Evolutionary conservation across 2,888 invertebrate genomes (phyloP), one percentile per base, ranked within the genome.

Genomic region (Falcaria lacertinaria): DNA sequence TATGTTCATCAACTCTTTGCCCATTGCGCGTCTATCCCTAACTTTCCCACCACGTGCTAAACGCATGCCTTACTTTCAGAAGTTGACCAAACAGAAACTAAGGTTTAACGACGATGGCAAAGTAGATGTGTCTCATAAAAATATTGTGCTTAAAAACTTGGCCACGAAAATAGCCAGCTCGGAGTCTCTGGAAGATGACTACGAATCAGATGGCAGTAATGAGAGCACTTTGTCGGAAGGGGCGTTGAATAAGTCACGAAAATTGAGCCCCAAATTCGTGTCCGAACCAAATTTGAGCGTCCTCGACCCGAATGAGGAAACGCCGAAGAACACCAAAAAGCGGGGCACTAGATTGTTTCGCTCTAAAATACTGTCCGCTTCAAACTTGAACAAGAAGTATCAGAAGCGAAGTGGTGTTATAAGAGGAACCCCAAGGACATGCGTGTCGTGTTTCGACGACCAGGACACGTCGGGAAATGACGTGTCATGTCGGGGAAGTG

Each of bases 161-260:
- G 87, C 83, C 0, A 78, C 77, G 36, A 87, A 88, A 74, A 87
- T 89, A 32, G 83, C 83, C 1, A 86, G 81, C 43, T 60, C 84
- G 0, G 88, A 89, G 45, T 82, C 81, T 0, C 46, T 87, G 13
- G 80, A 83, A 14, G 80, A 72, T 2, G 86, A 86, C 38, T 84
- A 79, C 39, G 86, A 85, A 16, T 87, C 88, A 0, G 89, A 89
- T 17, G 74, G 68, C 0, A 89, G 88, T 43, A 83, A 86, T 36
- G 87, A 87, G 40, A 88, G 88, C 45, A 88, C 89, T 0, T 19
- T 85, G n/a, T 89, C 89, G 0, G 89, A 89, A 15, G 83, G 88
- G 0, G 86, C 85, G 1, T 52, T 86, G 13, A 81, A 70, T 17
- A 69, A 58, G 51, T 79, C 84, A 0, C 63, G 67, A 25, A 88